Conservation (phyloP, 1,140 invertebrate genomes). For the Neelides sp. region DNA sequence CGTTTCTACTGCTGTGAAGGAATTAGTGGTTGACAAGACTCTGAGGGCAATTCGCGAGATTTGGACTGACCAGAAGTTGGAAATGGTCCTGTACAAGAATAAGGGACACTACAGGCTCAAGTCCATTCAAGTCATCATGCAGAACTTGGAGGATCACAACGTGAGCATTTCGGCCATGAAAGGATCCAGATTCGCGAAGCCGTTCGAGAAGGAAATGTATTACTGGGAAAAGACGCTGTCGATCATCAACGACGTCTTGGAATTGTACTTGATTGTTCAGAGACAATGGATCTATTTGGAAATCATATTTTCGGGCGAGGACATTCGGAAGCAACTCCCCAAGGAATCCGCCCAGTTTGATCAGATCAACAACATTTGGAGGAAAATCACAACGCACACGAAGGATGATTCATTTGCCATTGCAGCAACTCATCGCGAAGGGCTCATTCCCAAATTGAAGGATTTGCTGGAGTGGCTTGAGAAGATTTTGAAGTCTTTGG, state of each 20-base stretch:
- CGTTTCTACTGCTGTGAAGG: constrained; percentile 68
- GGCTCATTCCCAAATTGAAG: constrained; percentile 41
- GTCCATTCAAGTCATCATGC: constrained; percentile 56
- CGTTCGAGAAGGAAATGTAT: constrained; percentile 63
- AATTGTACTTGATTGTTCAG: constrained; percentile 61
- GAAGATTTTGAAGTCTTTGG: constrained; percentile 54
- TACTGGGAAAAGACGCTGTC: constrained; percentile 69
- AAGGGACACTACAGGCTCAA: constrained; percentile 47
- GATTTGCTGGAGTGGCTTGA: constrained; percentile 52
- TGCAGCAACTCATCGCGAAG: constrained; percentile 33
- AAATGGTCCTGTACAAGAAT: constrained; percentile 57
- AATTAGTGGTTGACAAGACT: constrained; percentile 63
- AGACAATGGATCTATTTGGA: constrained; percentile 63
- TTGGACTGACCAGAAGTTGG: constrained; percentile 56
- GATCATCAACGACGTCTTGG: constrained; percentile 60
- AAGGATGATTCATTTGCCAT: constrained; percentile 29
- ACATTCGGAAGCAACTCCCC: constrained; percentile 69
- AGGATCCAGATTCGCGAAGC: constrained; percentile 68
- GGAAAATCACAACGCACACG: constrained; percentile 46
- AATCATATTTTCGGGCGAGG: constrained; percentile 71
- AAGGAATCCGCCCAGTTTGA: constrained; percentile 62
- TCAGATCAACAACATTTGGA: constrained; percentile 55
- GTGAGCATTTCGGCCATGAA: constrained; percentile 67
- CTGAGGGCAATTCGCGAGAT: constrained; percentile 52
- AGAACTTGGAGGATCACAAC: constrained; percentile 58